These are phyloP conservation scores for Colletes collaris DNA, from an alignment of 2,888 invertebrate species.

Conservation along the genomic window DNA sequence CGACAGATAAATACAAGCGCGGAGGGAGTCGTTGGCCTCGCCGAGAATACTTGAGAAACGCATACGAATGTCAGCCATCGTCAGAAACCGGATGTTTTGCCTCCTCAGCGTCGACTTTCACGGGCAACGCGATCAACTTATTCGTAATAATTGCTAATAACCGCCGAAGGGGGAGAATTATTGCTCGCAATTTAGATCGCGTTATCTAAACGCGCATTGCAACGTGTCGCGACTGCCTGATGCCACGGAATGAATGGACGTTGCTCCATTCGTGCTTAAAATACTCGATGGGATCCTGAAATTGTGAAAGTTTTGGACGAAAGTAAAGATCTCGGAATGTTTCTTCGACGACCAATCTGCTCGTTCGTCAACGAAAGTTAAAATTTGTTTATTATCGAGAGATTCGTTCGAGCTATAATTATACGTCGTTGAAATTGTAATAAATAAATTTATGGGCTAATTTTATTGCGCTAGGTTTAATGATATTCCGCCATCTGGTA, in stretches of 20 bases:
- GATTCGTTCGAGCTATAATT: no score
- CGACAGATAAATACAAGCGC: constrained; percentile 60
- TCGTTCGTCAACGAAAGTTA: no score
- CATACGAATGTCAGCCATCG: constrained; percentile 61
- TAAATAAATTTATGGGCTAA: no score
- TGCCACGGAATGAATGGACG: not conserved
- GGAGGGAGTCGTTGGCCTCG: constrained; percentile 66
- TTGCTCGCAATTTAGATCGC: constrained; percentile 17
- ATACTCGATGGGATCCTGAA: constrained; percentile 1
- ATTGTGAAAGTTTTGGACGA: no score
- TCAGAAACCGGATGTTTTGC: constrained; percentile 42
- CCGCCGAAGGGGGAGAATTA: constrained; percentile 11
- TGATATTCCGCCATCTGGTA: not conserved
- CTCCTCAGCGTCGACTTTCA: constrained; percentile 13
- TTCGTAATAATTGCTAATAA: constrained; percentile 20
- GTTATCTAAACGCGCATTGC: constrained; percentile 28
- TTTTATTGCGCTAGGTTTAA: not conserved
- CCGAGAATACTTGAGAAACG: constrained; percentile 65
- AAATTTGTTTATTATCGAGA: no score
- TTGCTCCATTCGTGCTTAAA: not conserved
- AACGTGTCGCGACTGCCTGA: constrained; percentile 11
- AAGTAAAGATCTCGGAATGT: no score
- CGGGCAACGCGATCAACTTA: constrained; percentile 1
- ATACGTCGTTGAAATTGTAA: no score
- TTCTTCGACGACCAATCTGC: no score